Conservation (phyloP, 2,113 vertebrate species). For the Galbula dea region DNA sequence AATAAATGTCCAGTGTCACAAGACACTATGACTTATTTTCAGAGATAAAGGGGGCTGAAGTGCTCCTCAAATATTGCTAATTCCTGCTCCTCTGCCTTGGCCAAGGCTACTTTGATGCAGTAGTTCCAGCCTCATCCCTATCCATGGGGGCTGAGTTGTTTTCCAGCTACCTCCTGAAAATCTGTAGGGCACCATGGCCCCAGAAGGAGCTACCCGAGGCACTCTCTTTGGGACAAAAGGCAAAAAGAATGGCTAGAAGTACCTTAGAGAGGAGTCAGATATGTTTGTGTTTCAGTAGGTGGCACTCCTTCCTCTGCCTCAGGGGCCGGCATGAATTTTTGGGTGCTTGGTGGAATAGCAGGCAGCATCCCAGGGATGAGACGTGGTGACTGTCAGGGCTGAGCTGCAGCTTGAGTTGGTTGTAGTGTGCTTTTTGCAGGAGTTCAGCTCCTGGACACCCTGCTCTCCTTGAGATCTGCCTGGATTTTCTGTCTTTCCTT, state of each 20-base stretch:
- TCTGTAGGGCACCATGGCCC: neutral
- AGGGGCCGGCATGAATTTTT: neutral
- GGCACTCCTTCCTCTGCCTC: neutral
- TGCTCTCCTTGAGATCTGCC: neutral
- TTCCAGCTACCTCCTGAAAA: neutral
- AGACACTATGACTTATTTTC: neutral
- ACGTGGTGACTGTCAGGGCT: accelerated
- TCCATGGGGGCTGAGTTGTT: neutral
- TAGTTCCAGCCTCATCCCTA: neutral
- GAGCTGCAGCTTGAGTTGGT: neutral
- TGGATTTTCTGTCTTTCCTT: neutral
- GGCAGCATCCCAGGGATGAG: neutral
- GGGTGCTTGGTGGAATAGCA: neutral
- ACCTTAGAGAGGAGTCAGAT: neutral
- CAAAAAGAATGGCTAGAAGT: neutral
- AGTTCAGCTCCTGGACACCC: neutral
- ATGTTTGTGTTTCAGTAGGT: neutral
- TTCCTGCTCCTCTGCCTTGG: neutral
- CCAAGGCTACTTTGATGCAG: neutral
- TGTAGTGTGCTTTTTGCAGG: neutral
- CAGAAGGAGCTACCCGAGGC: neutral
- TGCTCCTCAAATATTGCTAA: neutral
- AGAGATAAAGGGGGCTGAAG: neutral
- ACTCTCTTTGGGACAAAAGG: neutral
- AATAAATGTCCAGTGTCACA: neutral